A percentile compares a stretch with the other conserved stretches of the same genome.
phyloP scores from a whole-genome alignment of 37 sponge, comb jelly and placozoan species.

The Mnemiopsis leidyi region DNA sequence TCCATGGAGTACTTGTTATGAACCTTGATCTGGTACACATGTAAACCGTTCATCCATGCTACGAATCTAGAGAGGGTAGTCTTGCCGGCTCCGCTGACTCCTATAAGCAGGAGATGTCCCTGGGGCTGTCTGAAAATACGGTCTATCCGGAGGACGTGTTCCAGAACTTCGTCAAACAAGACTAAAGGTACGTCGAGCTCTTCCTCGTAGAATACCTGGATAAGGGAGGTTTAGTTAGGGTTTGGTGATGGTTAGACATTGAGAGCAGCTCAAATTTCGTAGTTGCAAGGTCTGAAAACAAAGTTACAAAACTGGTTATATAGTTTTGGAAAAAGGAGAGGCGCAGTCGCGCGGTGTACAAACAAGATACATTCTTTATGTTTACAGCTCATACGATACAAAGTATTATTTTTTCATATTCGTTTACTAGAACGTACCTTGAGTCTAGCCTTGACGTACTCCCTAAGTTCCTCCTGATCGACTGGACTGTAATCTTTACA shows the following conservation, averaged over 20 bases:
- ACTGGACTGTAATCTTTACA: constrained; percentile 93
- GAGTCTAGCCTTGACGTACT: constrained; percentile 91
- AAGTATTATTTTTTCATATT: no score
- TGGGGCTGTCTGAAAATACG: constrained; percentile 95
- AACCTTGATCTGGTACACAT: constrained; percentile 91
- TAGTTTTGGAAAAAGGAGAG: no score
- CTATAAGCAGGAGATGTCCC: constrained; percentile 93
- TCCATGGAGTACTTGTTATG: constrained; percentile 73
- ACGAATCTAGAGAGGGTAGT: constrained; percentile 96
- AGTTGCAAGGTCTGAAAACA: no score
- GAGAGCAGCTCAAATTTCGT: no score
- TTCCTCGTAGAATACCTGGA: constrained; percentile 92
- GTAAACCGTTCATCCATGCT: constrained; percentile 97
- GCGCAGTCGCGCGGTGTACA: no score
- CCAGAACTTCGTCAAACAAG: constrained; percentile 93
- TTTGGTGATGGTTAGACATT: no score
- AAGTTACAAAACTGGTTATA: no score
- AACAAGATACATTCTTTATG: no score
- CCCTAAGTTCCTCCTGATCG: constrained; percentile 85
- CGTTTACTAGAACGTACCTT: constrained; percentile 68
- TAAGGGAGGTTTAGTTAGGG: neutral
- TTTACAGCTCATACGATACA: no score
- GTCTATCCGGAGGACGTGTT: constrained; percentile 95
- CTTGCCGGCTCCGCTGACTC: constrained; percentile 97
- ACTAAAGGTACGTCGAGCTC: constrained; percentile 95